Conservation (phyloP, 2,113 vertebrate genomes). For the Platycercus adscitus region DNA sequence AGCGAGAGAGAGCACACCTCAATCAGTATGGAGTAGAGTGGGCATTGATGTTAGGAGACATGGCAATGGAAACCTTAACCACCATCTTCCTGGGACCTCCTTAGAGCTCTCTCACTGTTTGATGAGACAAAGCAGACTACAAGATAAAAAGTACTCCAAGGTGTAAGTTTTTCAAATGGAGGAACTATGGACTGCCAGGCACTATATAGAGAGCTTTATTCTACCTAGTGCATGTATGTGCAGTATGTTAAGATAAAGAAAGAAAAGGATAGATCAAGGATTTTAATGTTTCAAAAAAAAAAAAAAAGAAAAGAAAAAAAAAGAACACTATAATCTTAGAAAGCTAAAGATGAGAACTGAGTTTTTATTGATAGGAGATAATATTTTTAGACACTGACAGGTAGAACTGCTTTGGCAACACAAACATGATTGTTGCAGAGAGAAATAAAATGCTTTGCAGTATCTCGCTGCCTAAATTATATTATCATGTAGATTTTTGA, state of each 20-base stretch:
- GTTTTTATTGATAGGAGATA: neutral
- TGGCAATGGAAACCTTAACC: neutral
- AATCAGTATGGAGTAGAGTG: neutral
- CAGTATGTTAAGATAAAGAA: neutral
- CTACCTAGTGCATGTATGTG: neutral
- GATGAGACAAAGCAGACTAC: neutral
- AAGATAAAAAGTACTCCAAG: neutral
- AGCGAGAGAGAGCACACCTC: neutral
- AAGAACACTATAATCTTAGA: neutral
- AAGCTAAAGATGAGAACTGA: neutral
- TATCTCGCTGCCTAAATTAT: neutral
- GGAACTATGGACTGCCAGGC: neutral
- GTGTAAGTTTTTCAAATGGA: neutral
- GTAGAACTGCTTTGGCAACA: neutral
- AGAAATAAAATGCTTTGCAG: neutral
- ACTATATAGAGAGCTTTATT: neutral
- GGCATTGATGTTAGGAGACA: neutral
- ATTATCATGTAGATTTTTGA: neutral
- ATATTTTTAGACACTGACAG: neutral
- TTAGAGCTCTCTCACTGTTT: neutral
- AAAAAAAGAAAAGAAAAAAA: neutral
- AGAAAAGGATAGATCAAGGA: neutral
- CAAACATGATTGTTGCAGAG: neutral
- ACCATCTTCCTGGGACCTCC: neutral
- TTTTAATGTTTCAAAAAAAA: neutral